Evolutionary conservation across 2,888 invertebrate species (phyloP).

Genomic region (Terebella lapidaria): DNA sequence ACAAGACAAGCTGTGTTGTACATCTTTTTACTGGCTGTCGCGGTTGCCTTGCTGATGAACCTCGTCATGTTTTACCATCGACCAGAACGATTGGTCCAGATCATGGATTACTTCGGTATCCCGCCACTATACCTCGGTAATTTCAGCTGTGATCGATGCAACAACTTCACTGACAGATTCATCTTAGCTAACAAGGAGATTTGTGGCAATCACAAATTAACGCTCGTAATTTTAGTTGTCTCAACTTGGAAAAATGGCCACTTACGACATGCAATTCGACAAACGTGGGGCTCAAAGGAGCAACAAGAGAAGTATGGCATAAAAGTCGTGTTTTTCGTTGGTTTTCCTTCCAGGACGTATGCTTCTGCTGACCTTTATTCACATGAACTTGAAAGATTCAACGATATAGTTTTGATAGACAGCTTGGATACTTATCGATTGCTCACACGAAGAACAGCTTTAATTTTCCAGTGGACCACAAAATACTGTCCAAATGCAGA

Average conservation of each 20-base stretch:
- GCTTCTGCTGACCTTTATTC: slow-evolving; percentile 18
- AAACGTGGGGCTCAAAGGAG: slow-evolving; percentile 21
- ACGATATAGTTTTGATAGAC: slow-evolving; percentile 19
- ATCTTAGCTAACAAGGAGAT: slow-evolving; percentile 12
- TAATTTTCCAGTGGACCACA: slow-evolving; percentile 18
- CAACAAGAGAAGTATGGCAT: slow-evolving; percentile 18
- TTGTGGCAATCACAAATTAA: slow-evolving; percentile 16
- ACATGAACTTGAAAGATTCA: slow-evolving; percentile 15
- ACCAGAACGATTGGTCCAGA: not conserved
- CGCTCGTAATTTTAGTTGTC: slow-evolving; percentile 21
- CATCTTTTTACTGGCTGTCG: not conserved
- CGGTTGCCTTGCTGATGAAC: not conserved
- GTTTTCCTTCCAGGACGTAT: slow-evolving; percentile 21
- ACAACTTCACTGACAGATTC: slow-evolving; percentile 16
- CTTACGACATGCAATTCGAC: slow-evolving; percentile 19
- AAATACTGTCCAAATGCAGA: slow-evolving; percentile 16
- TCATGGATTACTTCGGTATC: slow-evolving; percentile 20
- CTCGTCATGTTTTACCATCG: not conserved
- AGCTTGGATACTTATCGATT: slow-evolving; percentile 18
- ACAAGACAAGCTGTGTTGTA: not conserved
- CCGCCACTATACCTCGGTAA: slow-evolving; percentile 21
- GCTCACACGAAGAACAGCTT: slow-evolving; percentile 25
- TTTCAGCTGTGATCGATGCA: slow-evolving; percentile 19
- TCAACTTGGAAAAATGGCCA: slow-evolving; percentile 21
- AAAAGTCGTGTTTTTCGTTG: slow-evolving; percentile 24